These are phyloP conservation scores for Pseudois nayaur DNA, from an alignment of 2,113 vertebrate species.

Conservation along the genomic window DNA sequence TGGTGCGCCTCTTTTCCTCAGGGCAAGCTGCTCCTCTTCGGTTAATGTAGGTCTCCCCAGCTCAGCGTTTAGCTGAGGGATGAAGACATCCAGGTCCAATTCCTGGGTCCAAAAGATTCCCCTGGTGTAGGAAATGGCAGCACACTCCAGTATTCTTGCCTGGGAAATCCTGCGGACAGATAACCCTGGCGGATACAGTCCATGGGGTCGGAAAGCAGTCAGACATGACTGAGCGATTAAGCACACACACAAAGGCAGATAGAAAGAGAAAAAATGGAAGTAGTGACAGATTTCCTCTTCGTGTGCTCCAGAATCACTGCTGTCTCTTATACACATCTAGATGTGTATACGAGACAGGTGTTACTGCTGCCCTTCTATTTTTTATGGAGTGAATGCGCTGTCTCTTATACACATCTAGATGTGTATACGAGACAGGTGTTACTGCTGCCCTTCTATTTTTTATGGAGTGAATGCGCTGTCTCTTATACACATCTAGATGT, in stretches of 20 bases:
- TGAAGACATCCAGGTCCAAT: neutral
- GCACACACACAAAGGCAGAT: neutral
- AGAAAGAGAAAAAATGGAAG: neutral
- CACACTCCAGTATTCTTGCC: neutral
- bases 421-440: too few relatives aligned
- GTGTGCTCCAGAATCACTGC: neutral
- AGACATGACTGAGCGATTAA: neutral
- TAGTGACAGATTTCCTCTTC: neutral
- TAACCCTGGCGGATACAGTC: neutral
- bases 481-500: too few relatives aligned
- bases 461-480: too few relatives aligned
- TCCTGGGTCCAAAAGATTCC: neutral
- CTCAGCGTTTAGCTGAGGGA: neutral
- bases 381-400: too few relatives aligned
- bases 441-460: too few relatives aligned
- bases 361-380: too few relatives aligned
- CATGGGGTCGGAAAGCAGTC: neutral
- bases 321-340: too few relatives aligned
- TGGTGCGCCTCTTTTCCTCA: neutral
- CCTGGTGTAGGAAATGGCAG: neutral
- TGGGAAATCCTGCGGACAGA: neutral
- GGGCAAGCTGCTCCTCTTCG: fast-evolving
- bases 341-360: too few relatives aligned
- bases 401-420: too few relatives aligned
- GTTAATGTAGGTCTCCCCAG: neutral